Evolutionary conservation across 2,888 invertebrate species (phyloP).

Genomic region (Toxonevra muliebris): DNA sequence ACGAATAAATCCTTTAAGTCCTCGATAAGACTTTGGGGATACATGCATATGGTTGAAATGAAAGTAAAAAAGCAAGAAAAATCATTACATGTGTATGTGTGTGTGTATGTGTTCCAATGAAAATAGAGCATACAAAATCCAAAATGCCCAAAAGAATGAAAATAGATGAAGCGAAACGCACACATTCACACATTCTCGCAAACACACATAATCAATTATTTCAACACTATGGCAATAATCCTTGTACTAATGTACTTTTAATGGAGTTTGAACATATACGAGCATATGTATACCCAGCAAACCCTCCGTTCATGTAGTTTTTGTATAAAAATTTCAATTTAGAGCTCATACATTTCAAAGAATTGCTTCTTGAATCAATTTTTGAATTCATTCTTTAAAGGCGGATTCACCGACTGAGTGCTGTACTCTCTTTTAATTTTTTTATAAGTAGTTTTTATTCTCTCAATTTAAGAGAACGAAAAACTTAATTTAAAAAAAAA

Average conservation of each 20-base stretch:
- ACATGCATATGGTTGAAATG: not conserved
- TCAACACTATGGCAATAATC: constrained; percentile 26
- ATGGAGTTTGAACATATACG: constrained; percentile 9
- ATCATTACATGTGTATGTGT: not conserved
- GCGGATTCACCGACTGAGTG: too few species aligned
- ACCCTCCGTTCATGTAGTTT: too few species aligned
- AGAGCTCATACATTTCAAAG: too few species aligned
- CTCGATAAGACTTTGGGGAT: not conserved
- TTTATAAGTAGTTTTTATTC: too few species aligned
- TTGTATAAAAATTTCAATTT: too few species aligned
- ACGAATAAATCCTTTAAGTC: not conserved
- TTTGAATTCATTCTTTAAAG: too few species aligned
- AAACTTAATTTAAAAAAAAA: too few species aligned
- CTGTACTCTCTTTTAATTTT: too few species aligned
- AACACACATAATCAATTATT: constrained; percentile 14
- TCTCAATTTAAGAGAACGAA: too few species aligned
- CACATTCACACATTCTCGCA: too few species aligned
- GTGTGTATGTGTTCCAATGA: not conserved
- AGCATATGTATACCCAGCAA: too few species aligned
- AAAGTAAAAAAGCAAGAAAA: not conserved
- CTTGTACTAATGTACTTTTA: constrained; percentile 30
- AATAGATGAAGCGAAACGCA: not conserved
- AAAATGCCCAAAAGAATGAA: not conserved
- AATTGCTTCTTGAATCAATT: too few species aligned
- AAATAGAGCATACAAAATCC: not conserved